phyloP scores from a whole-genome alignment of 2,797 vertebrate species.

The Nothura maculosa region DNA sequence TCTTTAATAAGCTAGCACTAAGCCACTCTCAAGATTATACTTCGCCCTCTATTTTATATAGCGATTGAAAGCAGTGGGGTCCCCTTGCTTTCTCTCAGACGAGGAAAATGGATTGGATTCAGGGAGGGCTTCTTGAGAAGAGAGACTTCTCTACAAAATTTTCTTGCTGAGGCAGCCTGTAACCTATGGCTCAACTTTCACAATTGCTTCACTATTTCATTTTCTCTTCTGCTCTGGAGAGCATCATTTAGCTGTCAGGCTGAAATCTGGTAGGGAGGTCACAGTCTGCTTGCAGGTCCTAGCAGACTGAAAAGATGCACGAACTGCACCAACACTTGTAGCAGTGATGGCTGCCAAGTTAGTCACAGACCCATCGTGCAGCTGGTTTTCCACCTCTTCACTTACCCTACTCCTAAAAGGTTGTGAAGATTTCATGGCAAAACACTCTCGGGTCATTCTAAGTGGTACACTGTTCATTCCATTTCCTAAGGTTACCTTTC shows the following conservation, averaged over 20 bases:
- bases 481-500: neutral
- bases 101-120: constrained; percentile 36
- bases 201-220: neutral
- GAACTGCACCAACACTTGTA: neutral
- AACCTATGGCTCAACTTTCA: neutral
- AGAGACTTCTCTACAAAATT: neutral
- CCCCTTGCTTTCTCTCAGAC: constrained; percentile 29
- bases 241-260: neutral
- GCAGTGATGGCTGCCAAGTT: neutral
- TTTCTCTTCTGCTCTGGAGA: neutral
- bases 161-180: neutral
- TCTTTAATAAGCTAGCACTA: constrained; percentile 42
- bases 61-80: constrained; percentile 5
- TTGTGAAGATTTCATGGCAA: neutral
- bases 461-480: neutral
- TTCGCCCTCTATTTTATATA: constrained; percentile 36
- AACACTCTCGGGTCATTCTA: neutral
- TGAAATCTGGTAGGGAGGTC: neutral
- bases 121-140: neutral
- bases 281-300: neutral
- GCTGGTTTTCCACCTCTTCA: neutral
- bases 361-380: neutral
- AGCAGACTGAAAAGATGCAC: neutral
- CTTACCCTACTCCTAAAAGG: neutral
- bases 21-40: constrained; percentile 69